phyloP scores from a whole-genome alignment of 2,113 vertebrate genomes.

The Cercocebus atys region DNA sequence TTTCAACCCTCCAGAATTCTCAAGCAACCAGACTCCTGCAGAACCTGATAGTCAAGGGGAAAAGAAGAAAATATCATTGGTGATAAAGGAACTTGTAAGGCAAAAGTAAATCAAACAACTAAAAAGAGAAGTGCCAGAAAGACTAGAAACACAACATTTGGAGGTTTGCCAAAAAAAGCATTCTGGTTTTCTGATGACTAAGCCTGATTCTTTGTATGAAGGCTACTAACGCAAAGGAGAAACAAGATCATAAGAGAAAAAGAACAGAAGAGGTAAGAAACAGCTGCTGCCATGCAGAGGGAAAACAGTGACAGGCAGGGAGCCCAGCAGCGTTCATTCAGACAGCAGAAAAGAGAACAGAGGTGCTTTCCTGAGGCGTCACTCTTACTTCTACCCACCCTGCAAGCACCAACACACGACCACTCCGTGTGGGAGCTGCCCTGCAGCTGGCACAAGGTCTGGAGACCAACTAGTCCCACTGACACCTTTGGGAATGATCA shows the following conservation, averaged over 20 bases:
- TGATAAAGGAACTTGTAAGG: background rate
- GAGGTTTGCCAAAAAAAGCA: background rate
- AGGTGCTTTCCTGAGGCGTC: accelerated
- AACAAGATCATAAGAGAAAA: background rate
- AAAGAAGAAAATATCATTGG: background rate
- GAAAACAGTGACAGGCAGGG: no score
- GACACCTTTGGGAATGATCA: background rate
- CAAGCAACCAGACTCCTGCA: background rate
- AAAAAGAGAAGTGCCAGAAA: background rate
- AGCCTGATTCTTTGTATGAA: background rate
- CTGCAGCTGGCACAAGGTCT: background rate
- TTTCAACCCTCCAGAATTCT: background rate
- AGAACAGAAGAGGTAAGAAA: background rate
- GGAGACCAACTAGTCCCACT: background rate
- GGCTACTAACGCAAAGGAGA: background rate
- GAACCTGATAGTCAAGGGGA: background rate
- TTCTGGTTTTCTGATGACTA: background rate
- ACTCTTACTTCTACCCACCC: background rate
- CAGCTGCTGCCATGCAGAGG: background rate
- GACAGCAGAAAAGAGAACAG: background rate
- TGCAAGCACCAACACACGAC: background rate
- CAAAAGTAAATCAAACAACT: background rate
- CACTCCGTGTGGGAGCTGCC: no score
- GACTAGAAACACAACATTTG: background rate
- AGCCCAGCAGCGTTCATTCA: accelerated